Evolutionary conservation across 1,140 invertebrate genomes (phyloP).

Genomic region (Drosophila saltans): DNA sequence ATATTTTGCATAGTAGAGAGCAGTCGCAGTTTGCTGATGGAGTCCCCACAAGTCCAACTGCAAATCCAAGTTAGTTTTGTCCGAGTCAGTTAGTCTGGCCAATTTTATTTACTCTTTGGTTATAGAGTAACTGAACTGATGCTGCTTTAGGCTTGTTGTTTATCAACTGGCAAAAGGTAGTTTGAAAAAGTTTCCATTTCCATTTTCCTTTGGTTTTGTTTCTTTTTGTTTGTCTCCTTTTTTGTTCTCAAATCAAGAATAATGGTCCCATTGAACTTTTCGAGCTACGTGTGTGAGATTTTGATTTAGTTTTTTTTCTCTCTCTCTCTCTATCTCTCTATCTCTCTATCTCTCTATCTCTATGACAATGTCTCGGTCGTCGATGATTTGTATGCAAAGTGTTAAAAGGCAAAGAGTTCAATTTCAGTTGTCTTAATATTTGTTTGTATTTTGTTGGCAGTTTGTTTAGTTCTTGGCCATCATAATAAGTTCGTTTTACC

Average conservation of each 20-base stretch:
- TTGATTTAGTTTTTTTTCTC: conserved; percentile 25
- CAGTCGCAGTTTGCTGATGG: conserved; percentile 15
- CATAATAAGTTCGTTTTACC: conserved; percentile 58
- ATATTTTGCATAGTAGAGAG: conserved; percentile 59
- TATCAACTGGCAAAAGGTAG: conserved; percentile 62
- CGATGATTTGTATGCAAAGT: conserved; percentile 80
- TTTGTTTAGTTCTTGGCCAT: conserved; percentile 56
- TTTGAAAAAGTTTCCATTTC: conserved; percentile 28
- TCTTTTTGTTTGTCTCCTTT: background rate
- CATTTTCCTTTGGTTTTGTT: background rate
- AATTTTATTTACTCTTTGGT: conserved; percentile 74
- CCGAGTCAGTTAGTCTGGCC: conserved; percentile 29
- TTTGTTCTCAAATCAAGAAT: conserved; percentile 65
- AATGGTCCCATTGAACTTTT: conserved; percentile 71
- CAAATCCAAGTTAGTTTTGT: conserved; percentile 29
- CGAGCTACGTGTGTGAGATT: conserved; percentile 47
- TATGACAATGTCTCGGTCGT: conserved; percentile 28
- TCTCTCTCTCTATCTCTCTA: conserved; percentile 21
- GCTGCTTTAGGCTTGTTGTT: conserved; percentile 51
- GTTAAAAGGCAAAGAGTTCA: conserved; percentile 58
- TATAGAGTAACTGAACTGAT: conserved; percentile 26
- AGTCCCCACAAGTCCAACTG: conserved; percentile 21
- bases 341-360: conserved; percentile 3
- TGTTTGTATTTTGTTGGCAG: conserved; percentile 54
- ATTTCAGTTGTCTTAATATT: conserved; percentile 58